These are phyloP conservation scores for Delphinus delphis DNA, from an alignment of 2,113 vertebrate genomes.

Conservation along the genomic window DNA sequence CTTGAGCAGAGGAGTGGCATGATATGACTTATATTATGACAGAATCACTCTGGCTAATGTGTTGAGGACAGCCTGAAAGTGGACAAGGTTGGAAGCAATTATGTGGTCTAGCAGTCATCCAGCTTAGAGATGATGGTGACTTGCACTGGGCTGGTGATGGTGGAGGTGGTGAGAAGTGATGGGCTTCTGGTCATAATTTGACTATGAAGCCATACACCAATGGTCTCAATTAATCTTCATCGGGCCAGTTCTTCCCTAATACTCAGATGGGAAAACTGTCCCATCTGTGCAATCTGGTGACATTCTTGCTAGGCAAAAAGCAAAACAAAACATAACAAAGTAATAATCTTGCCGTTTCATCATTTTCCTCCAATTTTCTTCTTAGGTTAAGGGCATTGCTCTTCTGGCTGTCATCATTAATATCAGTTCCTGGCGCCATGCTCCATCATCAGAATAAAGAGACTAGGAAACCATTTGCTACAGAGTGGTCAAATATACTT, in stretches of 20 bases:
- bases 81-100: not conserved
- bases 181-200: not conserved
- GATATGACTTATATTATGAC: not conserved
- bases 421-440: not conserved
- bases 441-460: not conserved
- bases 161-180: not conserved
- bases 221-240: not conserved
- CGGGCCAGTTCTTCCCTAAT: not conserved
- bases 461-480: not conserved
- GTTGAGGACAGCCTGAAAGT: not conserved
- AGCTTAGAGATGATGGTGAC: not conserved
- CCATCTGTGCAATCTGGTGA: not conserved
- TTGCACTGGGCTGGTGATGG: not conserved
- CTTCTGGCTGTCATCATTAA: not conserved
- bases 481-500: not conserved
- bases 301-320: not conserved
- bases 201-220: not conserved
- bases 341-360: not conserved
- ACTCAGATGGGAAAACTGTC: not conserved
- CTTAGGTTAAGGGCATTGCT: not conserved
- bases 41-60: not conserved
- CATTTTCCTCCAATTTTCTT: slow-evolving; percentile 12
- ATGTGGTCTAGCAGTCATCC: not conserved
- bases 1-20: not conserved
- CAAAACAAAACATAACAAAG: not conserved